A percentile compares a stretch with the other conserved stretches of the same genome.
Evolutionary conservation across 2,113 vertebrate genomes (phyloP).

Genomic region (Lampris megalopsis): DNA sequence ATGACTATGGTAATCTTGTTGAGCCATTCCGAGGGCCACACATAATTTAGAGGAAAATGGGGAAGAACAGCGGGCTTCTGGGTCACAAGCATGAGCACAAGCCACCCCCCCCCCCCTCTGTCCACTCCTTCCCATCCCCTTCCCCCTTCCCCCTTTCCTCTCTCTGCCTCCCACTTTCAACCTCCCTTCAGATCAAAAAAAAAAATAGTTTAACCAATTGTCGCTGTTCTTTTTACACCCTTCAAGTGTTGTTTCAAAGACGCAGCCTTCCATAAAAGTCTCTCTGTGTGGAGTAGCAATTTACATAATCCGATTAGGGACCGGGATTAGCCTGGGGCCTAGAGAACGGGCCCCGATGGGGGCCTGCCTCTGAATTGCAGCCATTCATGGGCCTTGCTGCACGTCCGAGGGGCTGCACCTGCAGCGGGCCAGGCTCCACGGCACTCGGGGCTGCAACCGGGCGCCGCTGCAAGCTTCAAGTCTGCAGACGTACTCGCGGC

Average conservation of each 20-base stretch:
- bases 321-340: constrained; percentile 89
- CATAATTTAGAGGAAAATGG: constrained; percentile 79
- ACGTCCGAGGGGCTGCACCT: constrained; percentile 91
- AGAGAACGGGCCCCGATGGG: constrained; percentile 88
- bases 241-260: constrained; percentile 88
- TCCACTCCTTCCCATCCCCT: constrained; percentile 30
- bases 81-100: constrained; percentile 50
- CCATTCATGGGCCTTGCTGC: constrained; percentile 91
- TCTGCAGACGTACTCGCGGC: constrained; percentile 53
- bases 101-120: constrained; percentile 42
- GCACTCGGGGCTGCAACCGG: constrained; percentile 52
- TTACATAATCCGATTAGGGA: constrained; percentile 99
- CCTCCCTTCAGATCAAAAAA: constrained; percentile 71
- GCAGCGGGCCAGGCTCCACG: constrained; percentile 80
- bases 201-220: constrained; percentile 82
- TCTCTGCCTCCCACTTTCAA: constrained; percentile 64
- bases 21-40: constrained; percentile 77
- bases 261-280: constrained; percentile 83
- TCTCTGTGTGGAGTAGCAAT: constrained; percentile 92
- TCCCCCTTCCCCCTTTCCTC: constrained; percentile 5
- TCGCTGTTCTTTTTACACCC: constrained; percentile 80
- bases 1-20: constrained; percentile 82
- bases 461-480: constrained; percentile 36
- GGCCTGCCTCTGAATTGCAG: constrained; percentile 89
- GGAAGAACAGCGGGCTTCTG: constrained; percentile 43